Conservation (phyloP, 23 tunicate genomes). For the Diplosoma virens region DNA sequence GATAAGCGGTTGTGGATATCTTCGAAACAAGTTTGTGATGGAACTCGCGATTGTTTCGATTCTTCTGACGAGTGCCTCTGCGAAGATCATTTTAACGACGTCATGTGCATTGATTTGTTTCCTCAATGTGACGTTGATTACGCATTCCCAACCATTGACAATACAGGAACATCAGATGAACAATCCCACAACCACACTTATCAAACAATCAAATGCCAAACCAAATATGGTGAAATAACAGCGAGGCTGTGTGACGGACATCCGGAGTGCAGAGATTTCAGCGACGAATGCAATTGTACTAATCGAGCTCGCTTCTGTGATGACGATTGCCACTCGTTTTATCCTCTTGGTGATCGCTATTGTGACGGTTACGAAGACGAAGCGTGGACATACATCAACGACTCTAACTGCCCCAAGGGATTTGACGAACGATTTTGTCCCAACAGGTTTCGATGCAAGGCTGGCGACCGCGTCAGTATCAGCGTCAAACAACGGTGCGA, state of each 20-base stretch:
- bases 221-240: neutral
- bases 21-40: constrained; percentile 36
- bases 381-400: constrained; percentile 20
- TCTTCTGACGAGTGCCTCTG: constrained; percentile 54
- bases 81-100: neutral
- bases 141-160: too few relatives aligned
- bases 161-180: too few relatives aligned
- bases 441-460: constrained; percentile 4
- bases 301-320: constrained; percentile 7
- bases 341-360: constrained; percentile 16
- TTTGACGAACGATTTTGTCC: constrained; percentile 29
- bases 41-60: constrained; percentile 31
- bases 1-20: constrained; percentile 23
- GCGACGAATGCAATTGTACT: constrained; percentile 33
- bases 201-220: too few relatives aligned
- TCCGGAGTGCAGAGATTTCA: constrained; percentile 20
- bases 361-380: constrained; percentile 18
- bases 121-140: too few relatives aligned
- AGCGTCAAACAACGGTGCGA: neutral
- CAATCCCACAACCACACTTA: too few relatives aligned
- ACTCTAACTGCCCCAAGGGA: constrained; percentile 5
- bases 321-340: constrained; percentile 16
- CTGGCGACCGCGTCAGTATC: neutral
- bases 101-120: neutral
- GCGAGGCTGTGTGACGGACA: constrained; percentile 25